phyloP scores from a whole-genome alignment of 2,797 vertebrate species.

The Cichlasoma orientale region DNA sequence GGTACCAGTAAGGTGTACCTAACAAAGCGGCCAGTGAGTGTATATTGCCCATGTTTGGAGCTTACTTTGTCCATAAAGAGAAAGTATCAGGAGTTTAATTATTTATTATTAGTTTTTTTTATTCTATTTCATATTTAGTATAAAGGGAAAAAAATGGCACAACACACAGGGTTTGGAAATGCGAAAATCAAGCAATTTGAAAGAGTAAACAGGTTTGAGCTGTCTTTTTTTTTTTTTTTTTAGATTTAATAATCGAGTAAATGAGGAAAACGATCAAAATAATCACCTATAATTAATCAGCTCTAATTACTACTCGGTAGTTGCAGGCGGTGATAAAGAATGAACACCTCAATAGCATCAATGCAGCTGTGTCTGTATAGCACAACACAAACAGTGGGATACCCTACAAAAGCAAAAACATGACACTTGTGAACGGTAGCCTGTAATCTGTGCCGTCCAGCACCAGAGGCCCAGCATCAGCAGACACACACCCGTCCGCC shows the following conservation, averaged over 20 bases:
- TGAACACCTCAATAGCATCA: not conserved
- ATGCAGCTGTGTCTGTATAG: not conserved
- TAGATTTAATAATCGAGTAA: not conserved
- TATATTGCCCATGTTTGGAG: not conserved
- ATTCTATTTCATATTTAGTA: not conserved
- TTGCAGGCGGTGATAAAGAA: not conserved
- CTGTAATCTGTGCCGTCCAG: not conserved
- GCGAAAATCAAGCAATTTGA: not conserved
- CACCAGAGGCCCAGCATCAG: slow-evolving; percentile 28
- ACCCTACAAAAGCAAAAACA: not conserved
- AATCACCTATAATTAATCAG: not conserved
- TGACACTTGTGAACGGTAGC: not conserved
- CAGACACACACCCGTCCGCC: not conserved
- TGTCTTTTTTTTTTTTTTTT: too few relatives aligned
- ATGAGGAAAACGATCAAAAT: not conserved
- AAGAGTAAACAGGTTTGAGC: not conserved
- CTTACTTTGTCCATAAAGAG: not conserved
- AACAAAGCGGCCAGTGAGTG: not conserved
- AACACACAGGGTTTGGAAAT: not conserved
- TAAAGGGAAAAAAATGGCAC: not conserved
- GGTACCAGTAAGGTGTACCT: not conserved
- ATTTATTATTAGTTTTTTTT: not conserved
- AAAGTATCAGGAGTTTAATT: not conserved
- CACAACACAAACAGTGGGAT: not conserved
- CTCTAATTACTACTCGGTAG: not conserved